Evolutionary conservation across 2,113 vertebrate genomes (phyloP).

Genomic region (Melanerpes aurifrons): DNA sequence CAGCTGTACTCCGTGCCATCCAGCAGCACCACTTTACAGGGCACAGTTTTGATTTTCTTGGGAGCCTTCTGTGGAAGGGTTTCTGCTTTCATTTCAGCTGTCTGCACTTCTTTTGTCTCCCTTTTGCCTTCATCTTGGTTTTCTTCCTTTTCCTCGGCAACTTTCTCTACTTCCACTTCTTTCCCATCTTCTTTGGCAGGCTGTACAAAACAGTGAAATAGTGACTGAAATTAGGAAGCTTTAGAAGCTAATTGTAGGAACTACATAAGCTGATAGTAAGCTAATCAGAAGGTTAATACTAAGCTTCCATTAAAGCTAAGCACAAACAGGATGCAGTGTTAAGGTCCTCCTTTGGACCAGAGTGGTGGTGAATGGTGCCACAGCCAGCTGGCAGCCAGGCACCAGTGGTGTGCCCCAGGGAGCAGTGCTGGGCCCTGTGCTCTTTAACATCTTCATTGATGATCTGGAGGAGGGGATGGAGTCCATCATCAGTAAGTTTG

Average conservation of each 20-base stretch:
- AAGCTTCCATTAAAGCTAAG: not conserved
- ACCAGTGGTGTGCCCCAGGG: too few relatives aligned
- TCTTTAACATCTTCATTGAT: too few relatives aligned
- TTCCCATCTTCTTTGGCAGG: conserved; percentile 82
- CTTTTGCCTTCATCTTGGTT: conserved; percentile 68
- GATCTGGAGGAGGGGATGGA: too few relatives aligned
- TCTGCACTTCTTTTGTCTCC: conserved; percentile 80
- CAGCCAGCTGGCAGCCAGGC: too few relatives aligned
- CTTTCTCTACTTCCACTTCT: conserved; percentile 71
- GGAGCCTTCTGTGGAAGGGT: conserved; percentile 79
- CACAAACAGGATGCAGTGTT: not conserved
- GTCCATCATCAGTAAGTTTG: too few relatives aligned
- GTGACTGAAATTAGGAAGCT: not conserved
- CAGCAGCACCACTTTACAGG: conserved; percentile 88
- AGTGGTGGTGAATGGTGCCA: too few relatives aligned
- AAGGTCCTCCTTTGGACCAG: not conserved
- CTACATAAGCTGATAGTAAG: not conserved
- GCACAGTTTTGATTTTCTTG: conserved; percentile 91
- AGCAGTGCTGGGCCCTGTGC: too few relatives aligned
- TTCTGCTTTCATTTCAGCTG: conserved; percentile 72
- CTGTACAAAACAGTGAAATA: conserved; percentile 70
- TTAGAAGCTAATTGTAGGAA: not conserved
- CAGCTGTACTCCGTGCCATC: conserved; percentile 90
- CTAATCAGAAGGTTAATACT: not conserved
- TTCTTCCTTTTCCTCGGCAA: conserved; percentile 68